Evolutionary conservation across 1,140 invertebrate species (phyloP).

Genomic region (Leptestheria dahalacensis): DNA sequence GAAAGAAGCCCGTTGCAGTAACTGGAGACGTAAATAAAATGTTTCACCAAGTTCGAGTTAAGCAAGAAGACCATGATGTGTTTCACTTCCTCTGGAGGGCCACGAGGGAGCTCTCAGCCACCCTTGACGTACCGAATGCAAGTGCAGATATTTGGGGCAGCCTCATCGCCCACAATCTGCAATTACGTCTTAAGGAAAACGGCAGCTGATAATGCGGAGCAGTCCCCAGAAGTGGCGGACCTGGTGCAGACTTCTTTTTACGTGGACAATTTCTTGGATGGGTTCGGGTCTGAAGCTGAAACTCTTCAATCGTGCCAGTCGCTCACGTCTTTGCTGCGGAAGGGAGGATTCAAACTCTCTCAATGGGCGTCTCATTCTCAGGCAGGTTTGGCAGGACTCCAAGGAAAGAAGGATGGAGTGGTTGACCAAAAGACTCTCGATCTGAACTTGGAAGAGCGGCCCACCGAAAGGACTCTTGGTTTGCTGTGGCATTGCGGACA

Average conservation of each 20-base stretch:
- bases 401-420: no score
- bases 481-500: conserved; percentile 8
- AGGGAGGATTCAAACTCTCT: background rate
- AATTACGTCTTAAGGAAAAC: background rate
- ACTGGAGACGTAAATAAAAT: conserved; percentile 16
- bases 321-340: no score
- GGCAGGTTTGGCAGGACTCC: background rate
- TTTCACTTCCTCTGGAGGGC: conserved; percentile 14
- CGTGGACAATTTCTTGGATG: conserved; percentile 17
- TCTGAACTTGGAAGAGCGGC: background rate
- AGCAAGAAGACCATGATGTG: background rate
- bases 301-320: background rate
- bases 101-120: background rate
- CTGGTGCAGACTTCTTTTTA: conserved; percentile 13
- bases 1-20: conserved; percentile 4
- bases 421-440: no score
- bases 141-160: conserved; percentile 16
- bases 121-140: conserved; percentile 9
- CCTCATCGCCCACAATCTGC: conserved; percentile 16
- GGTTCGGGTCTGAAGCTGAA: conserved; percentile 1
- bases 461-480: conserved; percentile 13
- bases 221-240: background rate
- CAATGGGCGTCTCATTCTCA: conserved; percentile 1
- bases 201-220: background rate
- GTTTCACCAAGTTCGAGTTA: conserved; percentile 16